Conservation (phyloP, 2,113 vertebrate genomes). For the Uropsilus gracilis region DNA sequence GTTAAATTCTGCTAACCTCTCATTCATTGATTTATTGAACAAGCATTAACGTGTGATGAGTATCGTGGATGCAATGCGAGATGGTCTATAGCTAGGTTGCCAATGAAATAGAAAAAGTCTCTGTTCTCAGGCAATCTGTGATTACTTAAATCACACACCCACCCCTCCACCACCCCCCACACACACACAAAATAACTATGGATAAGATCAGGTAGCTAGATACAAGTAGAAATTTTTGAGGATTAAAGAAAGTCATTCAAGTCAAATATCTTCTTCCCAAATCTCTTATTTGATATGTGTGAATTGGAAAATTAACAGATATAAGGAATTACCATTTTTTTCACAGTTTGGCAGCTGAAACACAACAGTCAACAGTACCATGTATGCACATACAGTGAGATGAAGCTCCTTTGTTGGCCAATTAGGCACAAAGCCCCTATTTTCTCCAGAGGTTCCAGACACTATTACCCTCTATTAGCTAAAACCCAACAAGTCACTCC, state of each 20-base stretch:
- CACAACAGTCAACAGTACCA: neutral
- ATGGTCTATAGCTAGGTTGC: neutral
- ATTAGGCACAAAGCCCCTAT: no score
- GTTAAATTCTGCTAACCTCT: neutral
- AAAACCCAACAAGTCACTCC: neutral
- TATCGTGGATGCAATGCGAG: neutral
- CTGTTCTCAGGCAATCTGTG: neutral
- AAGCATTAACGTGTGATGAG: neutral
- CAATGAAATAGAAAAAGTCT: neutral
- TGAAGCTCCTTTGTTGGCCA: neutral
- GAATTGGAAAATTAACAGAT: neutral
- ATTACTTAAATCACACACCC: neutral
- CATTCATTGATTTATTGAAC: neutral
- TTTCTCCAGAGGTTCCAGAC: neutral
- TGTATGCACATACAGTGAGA: accelerated
- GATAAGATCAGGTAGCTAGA: neutral
- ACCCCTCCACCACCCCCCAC: neutral
- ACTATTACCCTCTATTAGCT: neutral
- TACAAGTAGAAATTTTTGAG: neutral
- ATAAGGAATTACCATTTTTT: neutral
- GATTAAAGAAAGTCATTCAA: neutral
- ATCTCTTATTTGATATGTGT: neutral
- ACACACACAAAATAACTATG: neutral
- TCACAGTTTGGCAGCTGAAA: neutral
- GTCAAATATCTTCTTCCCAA: neutral